phyloP scores from a whole-genome alignment of 1,140 invertebrate species.

The Diprion similis region DNA sequence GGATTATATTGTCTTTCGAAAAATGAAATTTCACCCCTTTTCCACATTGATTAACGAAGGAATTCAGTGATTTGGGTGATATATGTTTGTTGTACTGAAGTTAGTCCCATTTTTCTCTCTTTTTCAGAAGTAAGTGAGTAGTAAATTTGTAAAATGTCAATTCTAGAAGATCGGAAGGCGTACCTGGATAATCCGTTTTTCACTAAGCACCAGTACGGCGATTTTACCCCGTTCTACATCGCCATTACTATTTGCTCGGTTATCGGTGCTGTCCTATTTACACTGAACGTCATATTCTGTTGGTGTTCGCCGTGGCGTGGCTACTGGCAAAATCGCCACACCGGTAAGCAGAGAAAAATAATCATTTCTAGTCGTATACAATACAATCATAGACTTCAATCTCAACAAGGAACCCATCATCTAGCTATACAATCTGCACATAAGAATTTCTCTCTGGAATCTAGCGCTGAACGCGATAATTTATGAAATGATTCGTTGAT shows the following conservation, averaged over 20 bases:
- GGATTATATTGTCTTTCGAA: no score
- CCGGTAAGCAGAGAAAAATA: slow-evolving; percentile 64
- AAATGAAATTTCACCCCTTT: no score
- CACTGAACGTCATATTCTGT: slow-evolving; percentile 78
- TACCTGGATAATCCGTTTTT: slow-evolving; percentile 73
- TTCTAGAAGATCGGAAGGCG: slow-evolving; percentile 70
- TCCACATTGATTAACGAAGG: no score
- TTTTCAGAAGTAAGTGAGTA: slow-evolving; percentile 55
- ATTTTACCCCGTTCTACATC: slow-evolving; percentile 80
- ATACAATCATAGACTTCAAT: not conserved
- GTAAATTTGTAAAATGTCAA: slow-evolving; percentile 65
- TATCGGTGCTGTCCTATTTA: slow-evolving; percentile 71
- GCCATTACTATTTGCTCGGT: slow-evolving; percentile 78
- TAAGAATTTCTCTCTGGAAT: no score
- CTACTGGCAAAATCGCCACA: slow-evolving; percentile 84
- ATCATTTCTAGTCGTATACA: slow-evolving; percentile 19
- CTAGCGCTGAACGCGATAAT: no score
- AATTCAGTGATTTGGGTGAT: no score
- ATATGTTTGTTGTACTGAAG: not conserved
- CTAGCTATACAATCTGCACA: not conserved
- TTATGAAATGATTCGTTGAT: slow-evolving; percentile 15
- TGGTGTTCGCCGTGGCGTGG: slow-evolving; percentile 79
- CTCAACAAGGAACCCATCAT: not conserved
- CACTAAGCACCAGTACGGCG: slow-evolving; percentile 67
- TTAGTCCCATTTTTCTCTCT: slow-evolving; percentile 30